phyloP scores from a whole-genome alignment of 2,113 vertebrate genomes.

The Cinclus cinclus region DNA sequence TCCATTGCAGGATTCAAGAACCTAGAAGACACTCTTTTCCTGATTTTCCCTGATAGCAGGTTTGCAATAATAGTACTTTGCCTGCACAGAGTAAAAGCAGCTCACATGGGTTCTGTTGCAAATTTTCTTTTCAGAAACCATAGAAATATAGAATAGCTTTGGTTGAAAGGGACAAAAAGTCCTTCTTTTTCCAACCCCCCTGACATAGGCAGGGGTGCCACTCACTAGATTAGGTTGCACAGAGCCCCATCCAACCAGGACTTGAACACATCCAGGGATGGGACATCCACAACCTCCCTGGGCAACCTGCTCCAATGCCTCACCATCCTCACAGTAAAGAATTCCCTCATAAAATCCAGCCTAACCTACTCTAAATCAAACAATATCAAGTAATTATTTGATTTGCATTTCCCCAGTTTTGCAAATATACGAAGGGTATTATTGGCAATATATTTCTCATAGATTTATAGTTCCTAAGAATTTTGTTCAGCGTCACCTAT shows the following conservation, averaged over 20 bases:
- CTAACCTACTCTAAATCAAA: background rate
- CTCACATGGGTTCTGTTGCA: background rate
- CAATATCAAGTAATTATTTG: background rate
- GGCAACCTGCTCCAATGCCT: background rate
- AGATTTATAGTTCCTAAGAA: background rate
- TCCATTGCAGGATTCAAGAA: background rate
- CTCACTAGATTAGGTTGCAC: background rate
- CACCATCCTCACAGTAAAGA: background rate
- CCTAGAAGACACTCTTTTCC: background rate
- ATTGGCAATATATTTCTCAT: background rate
- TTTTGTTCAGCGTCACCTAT: background rate
- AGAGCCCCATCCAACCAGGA: background rate
- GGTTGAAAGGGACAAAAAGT: background rate
- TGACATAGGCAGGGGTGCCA: too few species aligned
- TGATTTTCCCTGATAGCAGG: background rate
- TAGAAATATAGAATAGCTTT: background rate
- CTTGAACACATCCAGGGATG: background rate
- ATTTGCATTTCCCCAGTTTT: background rate
- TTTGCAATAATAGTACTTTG: background rate
- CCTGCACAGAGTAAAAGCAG: background rate
- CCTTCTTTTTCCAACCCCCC: accelerated
- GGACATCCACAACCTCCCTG: background rate
- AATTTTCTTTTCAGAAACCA: background rate
- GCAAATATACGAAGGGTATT: background rate
- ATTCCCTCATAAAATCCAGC: background rate